A percentile compares a stretch with the other conserved stretches of the same genome.
These are phyloP conservation scores for Pandion haliaetus DNA, from an alignment of 2,113 vertebrate genomes.

Conservation along the genomic window DNA sequence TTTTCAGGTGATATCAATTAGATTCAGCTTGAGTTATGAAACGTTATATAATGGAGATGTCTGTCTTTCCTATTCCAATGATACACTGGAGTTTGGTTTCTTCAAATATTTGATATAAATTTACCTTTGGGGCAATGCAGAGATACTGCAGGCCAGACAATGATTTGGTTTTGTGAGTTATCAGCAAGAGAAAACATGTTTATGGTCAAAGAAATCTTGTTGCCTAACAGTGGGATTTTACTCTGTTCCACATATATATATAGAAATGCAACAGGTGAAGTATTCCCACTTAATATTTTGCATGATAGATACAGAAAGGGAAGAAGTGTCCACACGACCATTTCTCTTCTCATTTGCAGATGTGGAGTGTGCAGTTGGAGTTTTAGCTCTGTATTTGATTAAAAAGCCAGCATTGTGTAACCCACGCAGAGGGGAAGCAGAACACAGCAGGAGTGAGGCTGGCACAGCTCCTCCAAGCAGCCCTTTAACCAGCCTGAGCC, in stretches of 20 bases:
- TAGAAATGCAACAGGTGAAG: neutral
- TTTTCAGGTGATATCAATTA: neutral
- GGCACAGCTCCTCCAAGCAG: neutral
- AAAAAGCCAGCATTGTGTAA: neutral
- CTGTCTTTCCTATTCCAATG: neutral
- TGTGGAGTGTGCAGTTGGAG: neutral
- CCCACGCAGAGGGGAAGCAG: neutral
- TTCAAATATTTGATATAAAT: neutral
- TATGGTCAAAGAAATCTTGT: neutral
- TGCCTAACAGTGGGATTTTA: neutral
- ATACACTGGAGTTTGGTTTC: neutral
- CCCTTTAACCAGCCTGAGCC: neutral
- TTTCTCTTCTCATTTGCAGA: neutral
- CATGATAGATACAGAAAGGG: neutral
- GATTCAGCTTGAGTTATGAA: neutral
- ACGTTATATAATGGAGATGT: neutral
- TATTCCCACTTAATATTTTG: neutral
- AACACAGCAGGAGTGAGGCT: rapidly evolving
- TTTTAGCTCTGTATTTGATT: neutral
- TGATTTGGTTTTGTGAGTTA: neutral
- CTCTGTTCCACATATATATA: neutral
- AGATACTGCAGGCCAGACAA: neutral
- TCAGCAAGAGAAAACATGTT: neutral
- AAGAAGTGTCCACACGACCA: neutral
- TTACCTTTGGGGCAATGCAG: neutral